Evolutionary conservation across 2,113 vertebrate species (phyloP).

Genomic region (Beaufortia kweichowensis): DNA sequence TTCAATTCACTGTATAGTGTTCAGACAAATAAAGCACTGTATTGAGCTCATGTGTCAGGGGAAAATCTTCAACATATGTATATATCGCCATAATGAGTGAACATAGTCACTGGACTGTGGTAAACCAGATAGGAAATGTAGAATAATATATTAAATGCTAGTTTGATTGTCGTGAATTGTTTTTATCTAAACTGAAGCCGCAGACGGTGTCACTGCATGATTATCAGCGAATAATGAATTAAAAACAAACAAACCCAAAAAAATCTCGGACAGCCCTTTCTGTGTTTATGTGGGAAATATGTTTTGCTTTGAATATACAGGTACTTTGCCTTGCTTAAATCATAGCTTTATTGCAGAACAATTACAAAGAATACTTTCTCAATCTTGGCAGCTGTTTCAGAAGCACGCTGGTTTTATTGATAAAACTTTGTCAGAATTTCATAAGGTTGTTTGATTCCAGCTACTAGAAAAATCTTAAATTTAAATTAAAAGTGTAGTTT

Average conservation of each 20-base stretch:
- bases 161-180: too few species aligned
- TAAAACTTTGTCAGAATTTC: conserved; percentile 22
- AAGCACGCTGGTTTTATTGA: conserved; percentile 8
- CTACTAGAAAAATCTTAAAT: neutral
- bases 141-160: neutral
- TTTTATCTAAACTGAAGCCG: too few species aligned
- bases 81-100: neutral
- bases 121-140: neutral
- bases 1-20: conserved; percentile 47
- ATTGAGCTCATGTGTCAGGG: neutral
- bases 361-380: neutral
- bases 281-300: neutral
- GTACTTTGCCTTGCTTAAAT: neutral
- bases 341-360: neutral
- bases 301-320: neutral
- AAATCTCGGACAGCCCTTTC: neutral
- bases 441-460: conserved; percentile 24
- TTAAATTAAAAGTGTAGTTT: too few species aligned
- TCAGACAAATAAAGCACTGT: conserved; percentile 48
- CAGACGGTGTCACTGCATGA: too few species aligned
- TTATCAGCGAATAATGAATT: neutral
- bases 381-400: conserved; percentile 7
- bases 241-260: neutral
- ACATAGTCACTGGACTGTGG: neutral
- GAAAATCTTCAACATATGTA: neutral